Evolutionary conservation across 2,113 vertebrate genomes (phyloP).

Genomic region (Pseudorectes ferrugineus): DNA sequence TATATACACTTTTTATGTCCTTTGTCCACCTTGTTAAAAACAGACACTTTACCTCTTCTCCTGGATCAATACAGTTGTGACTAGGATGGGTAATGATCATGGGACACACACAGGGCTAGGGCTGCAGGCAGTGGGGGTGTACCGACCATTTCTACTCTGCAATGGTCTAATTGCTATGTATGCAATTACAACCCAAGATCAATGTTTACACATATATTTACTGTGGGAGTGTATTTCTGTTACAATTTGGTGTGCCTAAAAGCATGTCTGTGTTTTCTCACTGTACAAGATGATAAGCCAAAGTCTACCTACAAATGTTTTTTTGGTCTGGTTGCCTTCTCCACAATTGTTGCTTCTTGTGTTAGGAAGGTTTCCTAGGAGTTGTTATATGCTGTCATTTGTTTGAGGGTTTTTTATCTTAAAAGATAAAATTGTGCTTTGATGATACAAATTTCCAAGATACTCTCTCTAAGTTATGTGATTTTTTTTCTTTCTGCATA

Average conservation of each 20-base stretch:
- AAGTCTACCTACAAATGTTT: not conserved
- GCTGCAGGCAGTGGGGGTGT: not conserved
- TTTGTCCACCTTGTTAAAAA: not conserved
- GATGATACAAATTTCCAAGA: not conserved
- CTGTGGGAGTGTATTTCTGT: not conserved
- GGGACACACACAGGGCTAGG: not conserved
- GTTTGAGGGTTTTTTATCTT: not conserved
- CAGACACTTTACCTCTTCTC: not conserved
- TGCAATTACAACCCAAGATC: not conserved
- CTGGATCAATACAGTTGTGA: not conserved
- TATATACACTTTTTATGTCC: not conserved
- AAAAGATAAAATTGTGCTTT: not conserved
- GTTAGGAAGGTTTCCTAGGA: not conserved
- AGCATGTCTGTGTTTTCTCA: not conserved
- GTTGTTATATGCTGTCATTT: not conserved
- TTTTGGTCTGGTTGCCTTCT: not conserved
- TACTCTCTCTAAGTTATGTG: not conserved
- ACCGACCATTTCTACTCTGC: not conserved
- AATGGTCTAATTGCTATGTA: not conserved
- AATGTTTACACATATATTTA: not conserved
- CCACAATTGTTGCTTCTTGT: not conserved
- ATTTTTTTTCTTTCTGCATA: not conserved
- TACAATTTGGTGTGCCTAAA: not conserved
- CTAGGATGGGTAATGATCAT: rapidly evolving
- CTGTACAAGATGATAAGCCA: not conserved